These are phyloP conservation scores for Hemicordylus capensis DNA, from an alignment of 2,113 vertebrate species.

Conservation along the genomic window DNA sequence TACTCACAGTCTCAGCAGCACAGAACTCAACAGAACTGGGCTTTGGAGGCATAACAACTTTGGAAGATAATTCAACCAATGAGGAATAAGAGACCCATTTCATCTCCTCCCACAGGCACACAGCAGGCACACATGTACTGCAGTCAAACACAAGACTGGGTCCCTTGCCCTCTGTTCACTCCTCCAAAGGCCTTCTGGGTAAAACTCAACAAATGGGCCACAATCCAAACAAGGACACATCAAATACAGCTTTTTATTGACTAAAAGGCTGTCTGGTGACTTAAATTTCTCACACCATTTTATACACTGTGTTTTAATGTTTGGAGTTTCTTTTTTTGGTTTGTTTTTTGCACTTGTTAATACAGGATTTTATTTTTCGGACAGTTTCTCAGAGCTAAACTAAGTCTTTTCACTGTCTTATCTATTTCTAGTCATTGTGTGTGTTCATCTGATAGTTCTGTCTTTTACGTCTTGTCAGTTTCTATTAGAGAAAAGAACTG, in stretches of 20 bases:
- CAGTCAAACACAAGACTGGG: conserved; percentile 63
- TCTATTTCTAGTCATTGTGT: conserved; percentile 84
- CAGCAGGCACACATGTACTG: conserved; percentile 61
- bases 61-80: conserved; percentile 90
- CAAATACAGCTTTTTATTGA: conserved; percentile 89
- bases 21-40: conserved; percentile 91
- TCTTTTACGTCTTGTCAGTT: conserved; percentile 83
- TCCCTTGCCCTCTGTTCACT: conserved; percentile 64
- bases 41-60: conserved; percentile 84
- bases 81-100: conserved; percentile 83
- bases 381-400: conserved; percentile 81
- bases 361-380: conserved; percentile 87
- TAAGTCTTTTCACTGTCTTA: conserved; percentile 81
- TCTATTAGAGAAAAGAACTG: conserved; percentile 83
- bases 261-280: conserved; percentile 88
- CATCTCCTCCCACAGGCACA: conserved; percentile 50
- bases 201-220: conserved; percentile 73
- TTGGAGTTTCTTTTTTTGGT: conserved; percentile 85
- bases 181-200: conserved; percentile 78
- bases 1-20: conserved; percentile 93
- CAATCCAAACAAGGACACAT: conserved; percentile 79
- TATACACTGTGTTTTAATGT: conserved; percentile 99
- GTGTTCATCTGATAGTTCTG: conserved; percentile 80
- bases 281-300: conserved; percentile 97
- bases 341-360: conserved; percentile 93